Evolutionary conservation across 1,140 invertebrate species (phyloP), one percentile per base, ranked within the genome.

Genomic region (Megathymus violae): DNA sequence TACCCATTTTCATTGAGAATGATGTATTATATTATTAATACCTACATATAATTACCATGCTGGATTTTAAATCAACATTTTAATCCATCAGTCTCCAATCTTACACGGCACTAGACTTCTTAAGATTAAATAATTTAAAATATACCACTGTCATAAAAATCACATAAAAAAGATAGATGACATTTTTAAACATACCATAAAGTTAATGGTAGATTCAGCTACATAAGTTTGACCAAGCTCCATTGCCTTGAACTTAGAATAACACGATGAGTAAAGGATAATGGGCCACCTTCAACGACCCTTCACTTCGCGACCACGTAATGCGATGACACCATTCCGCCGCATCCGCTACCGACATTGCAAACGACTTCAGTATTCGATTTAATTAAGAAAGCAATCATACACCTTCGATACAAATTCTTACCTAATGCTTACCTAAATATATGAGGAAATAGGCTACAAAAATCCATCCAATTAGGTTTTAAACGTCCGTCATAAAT

Each of bases 181-280:
- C n/a, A n/a, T n/a, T n/a, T n/a, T n/a, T n/a, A n/a, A n/a, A n/a
- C n/a, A n/a, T n/a, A n/a, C n/a, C n/a, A n/a, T n/a, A n/a, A n/a
- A n/a, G n/a, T n/a, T n/a, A n/a, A n/a, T n/a, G n/a, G n/a, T n/a
- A n/a, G n/a, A n/a, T n/a, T n/a, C n/a, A n/a, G n/a, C n/a, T n/a
- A n/a, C n/a, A n/a, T n/a, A n/a, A n/a, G n/a, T 46, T 46, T 27
- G 19, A 47, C 38, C 11, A 31, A 27, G 22, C 40, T 17, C 34
- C 36, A 31, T 38, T 51, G 16, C 81, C 78, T 78, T 82, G 79
- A 82, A 72, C 77, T 84, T 82, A 80, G 65, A 51, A 59, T 44
- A 31, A 58, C 66, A 76, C 74, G 76, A 80, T 78, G 77, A 80
- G 75, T 77, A 75, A 80, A 76, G 67, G 52, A 66, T 74, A 69